These are phyloP conservation scores for Bugula neritina DNA, from an alignment of 2,888 invertebrate species.

Conservation along the genomic window DNA sequence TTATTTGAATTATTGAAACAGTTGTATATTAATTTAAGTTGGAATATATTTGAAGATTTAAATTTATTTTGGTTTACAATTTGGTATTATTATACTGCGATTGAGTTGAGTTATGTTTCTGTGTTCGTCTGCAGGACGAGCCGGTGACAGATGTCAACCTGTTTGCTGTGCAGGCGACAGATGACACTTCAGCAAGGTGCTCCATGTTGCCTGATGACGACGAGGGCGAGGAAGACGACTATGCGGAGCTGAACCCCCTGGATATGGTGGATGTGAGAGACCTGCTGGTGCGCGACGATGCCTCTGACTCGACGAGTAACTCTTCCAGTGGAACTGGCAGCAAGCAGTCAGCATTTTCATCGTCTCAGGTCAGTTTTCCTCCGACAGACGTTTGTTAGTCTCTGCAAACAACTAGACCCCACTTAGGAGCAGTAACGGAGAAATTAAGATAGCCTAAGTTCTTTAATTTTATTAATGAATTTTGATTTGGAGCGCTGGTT, in stretches of 20 bases:
- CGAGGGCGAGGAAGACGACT: conserved; percentile 11
- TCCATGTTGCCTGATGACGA: neutral
- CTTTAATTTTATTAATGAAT: too few relatives aligned
- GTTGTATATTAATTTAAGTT: too few relatives aligned
- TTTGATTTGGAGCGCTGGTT: too few relatives aligned
- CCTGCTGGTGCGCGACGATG: conserved; percentile 68
- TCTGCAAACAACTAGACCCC: too few relatives aligned
- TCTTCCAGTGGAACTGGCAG: conserved; percentile 6
- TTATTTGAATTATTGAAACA: too few relatives aligned
- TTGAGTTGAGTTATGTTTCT: too few relatives aligned
- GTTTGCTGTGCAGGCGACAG: neutral
- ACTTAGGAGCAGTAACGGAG: too few relatives aligned
- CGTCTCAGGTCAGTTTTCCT: conserved; percentile 3
- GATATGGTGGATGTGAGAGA: conserved; percentile 75
- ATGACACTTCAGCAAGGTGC: neutral
- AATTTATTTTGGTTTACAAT: too few relatives aligned
- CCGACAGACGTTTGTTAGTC: too few relatives aligned
- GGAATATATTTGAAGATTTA: too few relatives aligned
- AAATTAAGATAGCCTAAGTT: too few relatives aligned
- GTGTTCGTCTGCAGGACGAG: neutral
- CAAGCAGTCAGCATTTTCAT: neutral
- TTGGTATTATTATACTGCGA: too few relatives aligned
- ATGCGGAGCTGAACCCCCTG: conserved; percentile 51
- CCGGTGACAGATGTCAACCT: neutral
- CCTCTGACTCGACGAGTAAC: neutral